Evolutionary conservation across 2,888 invertebrate genomes (phyloP).

Genomic region (Ypsolopha scabrella): DNA sequence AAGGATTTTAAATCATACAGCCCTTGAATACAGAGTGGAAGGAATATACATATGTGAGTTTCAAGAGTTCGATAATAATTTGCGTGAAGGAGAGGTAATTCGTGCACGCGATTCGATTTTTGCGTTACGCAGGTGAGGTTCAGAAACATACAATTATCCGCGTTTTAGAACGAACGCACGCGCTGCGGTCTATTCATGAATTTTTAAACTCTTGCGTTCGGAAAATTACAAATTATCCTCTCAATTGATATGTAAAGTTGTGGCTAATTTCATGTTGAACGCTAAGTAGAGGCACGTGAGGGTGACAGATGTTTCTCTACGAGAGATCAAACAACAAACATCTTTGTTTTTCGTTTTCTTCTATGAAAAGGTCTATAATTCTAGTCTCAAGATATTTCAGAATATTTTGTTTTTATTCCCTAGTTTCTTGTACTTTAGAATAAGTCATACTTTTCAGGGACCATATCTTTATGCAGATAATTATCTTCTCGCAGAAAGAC

Average conservation of each 20-base stretch:
- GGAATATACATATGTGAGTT: constrained; percentile 10
- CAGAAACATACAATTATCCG: constrained; percentile 28
- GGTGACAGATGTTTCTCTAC: too few species aligned
- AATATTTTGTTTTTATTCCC: too few species aligned
- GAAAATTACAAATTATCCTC: background rate
- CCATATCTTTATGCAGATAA: too few species aligned
- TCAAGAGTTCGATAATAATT: background rate
- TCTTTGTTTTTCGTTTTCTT: too few species aligned
- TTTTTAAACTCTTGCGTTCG: background rate
- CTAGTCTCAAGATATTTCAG: too few species aligned
- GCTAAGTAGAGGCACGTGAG: too few species aligned
- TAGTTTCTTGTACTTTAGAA: too few species aligned
- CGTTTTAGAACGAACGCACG: constrained; percentile 29
- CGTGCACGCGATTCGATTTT: background rate
- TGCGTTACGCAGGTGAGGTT: constrained; percentile 33
- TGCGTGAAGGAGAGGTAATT: background rate
- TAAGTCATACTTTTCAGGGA: too few species aligned
- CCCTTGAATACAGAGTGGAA: constrained; percentile 23
- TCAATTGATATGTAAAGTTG: background rate
- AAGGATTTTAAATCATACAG: background rate
- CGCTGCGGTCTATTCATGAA: constrained; percentile 38
- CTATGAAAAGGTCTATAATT: too few species aligned
- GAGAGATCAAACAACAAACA: too few species aligned
- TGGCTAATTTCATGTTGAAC: too few species aligned
- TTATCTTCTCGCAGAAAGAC: too few species aligned